Evolutionary conservation across 35 echinoderm and acorn worm species (phyloP).

Genomic region (Eucidaris tribuloides): DNA sequence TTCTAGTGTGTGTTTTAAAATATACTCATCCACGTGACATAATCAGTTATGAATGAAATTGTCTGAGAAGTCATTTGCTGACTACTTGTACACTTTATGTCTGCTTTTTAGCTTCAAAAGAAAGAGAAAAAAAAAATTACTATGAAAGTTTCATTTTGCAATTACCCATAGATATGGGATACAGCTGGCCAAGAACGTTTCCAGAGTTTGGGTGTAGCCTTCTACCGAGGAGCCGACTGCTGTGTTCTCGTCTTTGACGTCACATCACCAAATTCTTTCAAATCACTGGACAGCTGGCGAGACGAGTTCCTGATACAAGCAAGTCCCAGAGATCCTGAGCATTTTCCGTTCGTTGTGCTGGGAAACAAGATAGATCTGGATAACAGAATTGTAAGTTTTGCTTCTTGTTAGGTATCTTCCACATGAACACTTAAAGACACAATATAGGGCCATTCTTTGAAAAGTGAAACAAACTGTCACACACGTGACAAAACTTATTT

Average conservation of each 20-base stretch:
- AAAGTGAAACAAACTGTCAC: too few species aligned
- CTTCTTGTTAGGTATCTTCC: neutral
- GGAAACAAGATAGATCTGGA: conserved; percentile 99
- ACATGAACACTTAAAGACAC: too few species aligned
- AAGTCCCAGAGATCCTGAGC: conserved; percentile 94
- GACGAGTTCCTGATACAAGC: conserved; percentile 99
- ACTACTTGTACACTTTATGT: too few species aligned
- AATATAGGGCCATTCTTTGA: too few species aligned
- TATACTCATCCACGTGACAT: too few species aligned
- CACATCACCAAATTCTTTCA: conserved; percentile 96
- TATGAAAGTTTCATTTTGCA: too few species aligned
- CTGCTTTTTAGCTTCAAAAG: too few species aligned
- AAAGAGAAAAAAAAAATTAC: too few species aligned
- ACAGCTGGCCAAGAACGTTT: conserved; percentile 98
- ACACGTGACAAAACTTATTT: too few species aligned
- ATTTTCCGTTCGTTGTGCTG: conserved; percentile 99
- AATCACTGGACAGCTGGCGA: conserved; percentile 97
- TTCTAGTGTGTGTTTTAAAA: too few species aligned
- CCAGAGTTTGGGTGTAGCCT: conserved; percentile 98
- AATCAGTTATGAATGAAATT: too few species aligned
- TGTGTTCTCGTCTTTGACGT: conserved; percentile 99
- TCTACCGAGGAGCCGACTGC: conserved; percentile 99
- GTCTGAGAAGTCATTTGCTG: too few species aligned
- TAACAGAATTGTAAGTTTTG: conserved; percentile 93
- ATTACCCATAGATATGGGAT: conserved; percentile 99